A percentile compares a stretch with the other conserved stretches of the same genome.
These are phyloP conservation scores for Eudyptes chrysolophus DNA, from an alignment of 2,113 vertebrate species.

Conservation along the genomic window DNA sequence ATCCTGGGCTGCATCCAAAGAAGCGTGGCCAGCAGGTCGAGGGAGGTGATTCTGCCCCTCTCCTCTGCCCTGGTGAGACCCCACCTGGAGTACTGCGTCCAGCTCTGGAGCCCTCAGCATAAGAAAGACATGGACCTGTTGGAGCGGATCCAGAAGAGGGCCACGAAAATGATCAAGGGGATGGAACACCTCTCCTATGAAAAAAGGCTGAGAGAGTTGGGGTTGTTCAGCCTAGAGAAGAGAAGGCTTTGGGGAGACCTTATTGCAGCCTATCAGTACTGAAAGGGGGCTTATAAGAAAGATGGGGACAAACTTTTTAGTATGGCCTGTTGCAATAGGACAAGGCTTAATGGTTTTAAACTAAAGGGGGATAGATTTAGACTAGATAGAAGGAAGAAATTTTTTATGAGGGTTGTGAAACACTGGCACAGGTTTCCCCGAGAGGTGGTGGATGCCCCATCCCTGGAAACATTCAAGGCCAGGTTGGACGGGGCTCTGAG, in stretches of 20 bases:
- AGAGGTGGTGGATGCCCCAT: not conserved
- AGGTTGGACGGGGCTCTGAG: not conserved
- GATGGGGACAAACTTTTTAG: not conserved
- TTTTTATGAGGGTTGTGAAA: not conserved
- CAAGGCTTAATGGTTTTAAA: not conserved
- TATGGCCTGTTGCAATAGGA: not conserved
- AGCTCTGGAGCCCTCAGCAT: not conserved
- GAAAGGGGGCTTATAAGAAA: not conserved
- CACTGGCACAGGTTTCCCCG: not conserved
- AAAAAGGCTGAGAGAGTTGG: not conserved
- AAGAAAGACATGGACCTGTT: no score
- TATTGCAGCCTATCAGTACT: not conserved
- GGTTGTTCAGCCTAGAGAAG: not conserved
- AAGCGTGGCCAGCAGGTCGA: accelerated
- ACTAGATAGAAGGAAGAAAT: not conserved
- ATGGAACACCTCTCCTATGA: no score
- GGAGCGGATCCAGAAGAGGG: no score
- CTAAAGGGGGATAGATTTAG: not conserved
- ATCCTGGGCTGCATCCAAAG: not conserved
- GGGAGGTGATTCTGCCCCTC: not conserved
- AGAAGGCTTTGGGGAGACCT: not conserved
- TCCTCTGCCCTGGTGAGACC: accelerated
- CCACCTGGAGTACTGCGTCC: not conserved
- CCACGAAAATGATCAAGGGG: no score
- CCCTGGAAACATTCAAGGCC: not conserved